Conservation (phyloP, 2,888 invertebrate genomes). For the Tolmerus cingulatus region DNA sequence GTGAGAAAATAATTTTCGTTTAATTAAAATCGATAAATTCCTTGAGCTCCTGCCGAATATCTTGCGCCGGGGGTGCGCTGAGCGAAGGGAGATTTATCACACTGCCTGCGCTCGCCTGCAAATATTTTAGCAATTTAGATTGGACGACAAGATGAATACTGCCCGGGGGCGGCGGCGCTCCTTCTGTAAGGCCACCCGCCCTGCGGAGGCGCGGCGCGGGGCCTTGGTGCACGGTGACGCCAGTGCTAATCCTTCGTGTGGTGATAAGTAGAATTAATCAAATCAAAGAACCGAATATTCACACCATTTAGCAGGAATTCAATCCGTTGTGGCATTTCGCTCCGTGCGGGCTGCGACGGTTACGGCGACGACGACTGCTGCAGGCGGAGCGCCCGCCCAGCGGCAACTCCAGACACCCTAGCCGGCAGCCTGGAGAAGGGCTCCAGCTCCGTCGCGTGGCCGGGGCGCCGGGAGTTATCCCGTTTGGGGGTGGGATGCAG, state of each 20-base stretch:
- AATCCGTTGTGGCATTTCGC: constrained; percentile 52
- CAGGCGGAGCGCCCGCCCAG: background rate
- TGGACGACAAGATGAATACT: constrained; percentile 42
- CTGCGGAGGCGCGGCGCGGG: background rate
- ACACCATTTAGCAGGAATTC: constrained; percentile 54
- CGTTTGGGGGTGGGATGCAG: background rate
- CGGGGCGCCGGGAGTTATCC: background rate
- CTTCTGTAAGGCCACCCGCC: background rate
- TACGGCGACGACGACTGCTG: background rate
- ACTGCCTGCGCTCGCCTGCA: constrained; percentile 39
- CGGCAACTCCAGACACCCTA: background rate
- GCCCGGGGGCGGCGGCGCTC: background rate
- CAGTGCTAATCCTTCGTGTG: constrained; percentile 37
- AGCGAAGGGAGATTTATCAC: constrained; percentile 46
- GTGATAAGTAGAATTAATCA: constrained; percentile 50
- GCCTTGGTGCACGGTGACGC: constrained; percentile 17
- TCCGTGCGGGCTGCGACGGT: background rate
- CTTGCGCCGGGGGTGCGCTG: constrained; percentile 35
- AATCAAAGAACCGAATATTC: constrained; percentile 49
- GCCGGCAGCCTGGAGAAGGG: background rate
- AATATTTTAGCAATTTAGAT: constrained; percentile 49
- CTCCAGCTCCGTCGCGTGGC: background rate
- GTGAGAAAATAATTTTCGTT: constrained; percentile 43
- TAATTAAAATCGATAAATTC: constrained; percentile 50
- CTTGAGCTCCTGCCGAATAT: constrained; percentile 43